A percentile compares a stretch with the other conserved stretches of the same genome.
Conservation (phyloP, 2,888 invertebrate genomes). For the Campaea margaritaria region DNA sequence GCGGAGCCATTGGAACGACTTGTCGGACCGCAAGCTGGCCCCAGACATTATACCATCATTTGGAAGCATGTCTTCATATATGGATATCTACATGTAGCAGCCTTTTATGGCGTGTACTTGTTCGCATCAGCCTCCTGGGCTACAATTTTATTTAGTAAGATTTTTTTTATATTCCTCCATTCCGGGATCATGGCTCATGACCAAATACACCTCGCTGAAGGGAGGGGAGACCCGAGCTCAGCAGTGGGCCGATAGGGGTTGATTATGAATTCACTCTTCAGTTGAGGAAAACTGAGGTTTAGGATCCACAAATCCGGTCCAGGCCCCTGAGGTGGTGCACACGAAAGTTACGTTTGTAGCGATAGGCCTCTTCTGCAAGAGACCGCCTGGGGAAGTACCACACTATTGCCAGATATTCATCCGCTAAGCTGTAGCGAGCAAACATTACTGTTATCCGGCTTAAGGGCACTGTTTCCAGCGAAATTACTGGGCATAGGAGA, state of each 20-base stretch:
- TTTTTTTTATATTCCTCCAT: not conserved
- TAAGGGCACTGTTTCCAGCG: too few species aligned
- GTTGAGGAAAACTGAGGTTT: too few species aligned
- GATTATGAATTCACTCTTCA: too few species aligned
- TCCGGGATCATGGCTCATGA: not conserved
- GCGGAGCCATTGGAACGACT: constrained; percentile 1
- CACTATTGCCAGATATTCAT: too few species aligned
- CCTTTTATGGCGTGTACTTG: not conserved
- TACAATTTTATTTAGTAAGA: constrained; percentile 6
- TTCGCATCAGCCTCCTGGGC: not conserved
- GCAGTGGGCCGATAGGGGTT: not conserved
- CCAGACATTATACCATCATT: not conserved
- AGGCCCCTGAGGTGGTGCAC: too few species aligned
- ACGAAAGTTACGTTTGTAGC: too few species aligned
- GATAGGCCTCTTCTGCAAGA: too few species aligned
- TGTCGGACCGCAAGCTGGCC: constrained; percentile 4
- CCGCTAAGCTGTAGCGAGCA: too few species aligned
- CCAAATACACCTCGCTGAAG: not conserved
- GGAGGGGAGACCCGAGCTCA: not conserved
- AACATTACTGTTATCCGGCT: too few species aligned
- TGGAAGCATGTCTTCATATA: not conserved
- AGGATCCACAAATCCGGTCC: too few species aligned
- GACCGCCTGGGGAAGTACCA: too few species aligned
- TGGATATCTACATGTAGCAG: not conserved
- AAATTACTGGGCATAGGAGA: too few species aligned